A percentile compares a stretch with the other conserved stretches of the same genome.
Evolutionary conservation across 2,888 invertebrate species (phyloP).

Genomic region (Ophion ellenae): DNA sequence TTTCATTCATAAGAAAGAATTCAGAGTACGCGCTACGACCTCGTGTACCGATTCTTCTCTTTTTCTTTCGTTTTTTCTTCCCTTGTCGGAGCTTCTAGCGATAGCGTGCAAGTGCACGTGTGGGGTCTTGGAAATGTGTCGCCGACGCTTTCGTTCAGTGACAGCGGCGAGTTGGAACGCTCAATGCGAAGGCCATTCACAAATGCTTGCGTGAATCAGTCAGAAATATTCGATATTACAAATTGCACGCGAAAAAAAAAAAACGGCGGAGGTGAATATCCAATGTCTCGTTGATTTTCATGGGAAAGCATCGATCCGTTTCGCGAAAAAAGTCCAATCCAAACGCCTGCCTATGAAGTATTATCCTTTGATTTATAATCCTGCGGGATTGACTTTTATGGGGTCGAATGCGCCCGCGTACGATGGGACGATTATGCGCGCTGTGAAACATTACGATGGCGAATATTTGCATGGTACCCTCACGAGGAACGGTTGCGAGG

Average conservation of each 20-base stretch:
- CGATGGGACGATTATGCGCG: not conserved
- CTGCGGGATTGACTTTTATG: not conserved
- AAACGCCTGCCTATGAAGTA: not conserved
- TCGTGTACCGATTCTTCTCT: constrained; percentile 20
- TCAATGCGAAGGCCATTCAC: not conserved
- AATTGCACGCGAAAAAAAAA: not conserved
- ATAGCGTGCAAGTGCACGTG: constrained; percentile 13
- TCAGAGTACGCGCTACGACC: constrained; percentile 12
- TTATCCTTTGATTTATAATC: not conserved
- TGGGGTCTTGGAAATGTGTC: constrained; percentile 7
- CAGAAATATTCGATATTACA: not conserved
- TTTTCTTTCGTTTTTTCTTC: not conserved
- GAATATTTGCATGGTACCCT: not conserved
- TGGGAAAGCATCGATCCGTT: not conserved
- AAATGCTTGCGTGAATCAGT: not conserved
- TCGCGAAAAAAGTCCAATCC: not conserved
- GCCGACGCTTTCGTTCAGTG: not conserved
- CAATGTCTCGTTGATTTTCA: not conserved
- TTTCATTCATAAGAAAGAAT: constrained; percentile 49
- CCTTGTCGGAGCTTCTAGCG: not conserved
- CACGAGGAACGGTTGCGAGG: too few species aligned
- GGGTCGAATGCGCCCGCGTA: not conserved
- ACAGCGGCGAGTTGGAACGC: not conserved
- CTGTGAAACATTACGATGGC: not conserved
- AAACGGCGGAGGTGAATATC: not conserved